Evolutionary conservation across 2,113 vertebrate species (phyloP), one percentile per base, ranked within the genome.

Genomic region (Tympanuchus pallidicinctus): DNA sequence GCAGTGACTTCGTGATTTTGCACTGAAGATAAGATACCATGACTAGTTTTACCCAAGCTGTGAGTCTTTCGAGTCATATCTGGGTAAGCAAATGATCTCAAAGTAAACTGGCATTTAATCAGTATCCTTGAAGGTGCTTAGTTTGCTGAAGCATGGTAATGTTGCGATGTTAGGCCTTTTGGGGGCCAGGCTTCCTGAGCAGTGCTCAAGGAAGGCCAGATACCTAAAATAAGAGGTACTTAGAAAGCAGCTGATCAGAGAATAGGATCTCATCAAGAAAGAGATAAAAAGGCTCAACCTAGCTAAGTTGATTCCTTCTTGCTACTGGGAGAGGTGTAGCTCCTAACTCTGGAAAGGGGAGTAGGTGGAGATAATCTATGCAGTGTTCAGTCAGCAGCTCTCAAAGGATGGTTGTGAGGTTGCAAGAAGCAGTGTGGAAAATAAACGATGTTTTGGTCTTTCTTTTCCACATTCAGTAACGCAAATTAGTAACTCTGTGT

Each of bases 281-380:
- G 25, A 63, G 48, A 3, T 47, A 40, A 1, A 17, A 73, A 42
- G 42, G 10, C 0, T 0, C n/a, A 38, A 9, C 22, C 32, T 77
- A 60, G n/a, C 13, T 2, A 25, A 45, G 10, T 27, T 36, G 61
- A 18, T 84, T 90, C 27, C 47, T 30, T 78, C 1, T 2, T 60
- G 65, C 57, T 77, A 54, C 16, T 0, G 0, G 48, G 14, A 38
- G 65, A 0, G 0, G 10, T 87, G 54, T 10, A 0, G 12, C 59
- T 89, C 34, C 54, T 22, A 12, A 10, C 32, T 67, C 2, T 30
- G 34, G 54, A n/a, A 47, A 25, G 64, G 27, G 75, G 65, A n/a
- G n/a, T 8, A 32, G 16, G 32, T 69, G 63, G 34, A 48, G 71
- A 25, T 65, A 59, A 43, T n/a, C 43, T 87, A 48, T 61, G 74